Evolutionary conservation across 2,797 vertebrate genomes (phyloP), one percentile per base, ranked within the genome.

Genomic region (Simalia tracyae): DNA sequence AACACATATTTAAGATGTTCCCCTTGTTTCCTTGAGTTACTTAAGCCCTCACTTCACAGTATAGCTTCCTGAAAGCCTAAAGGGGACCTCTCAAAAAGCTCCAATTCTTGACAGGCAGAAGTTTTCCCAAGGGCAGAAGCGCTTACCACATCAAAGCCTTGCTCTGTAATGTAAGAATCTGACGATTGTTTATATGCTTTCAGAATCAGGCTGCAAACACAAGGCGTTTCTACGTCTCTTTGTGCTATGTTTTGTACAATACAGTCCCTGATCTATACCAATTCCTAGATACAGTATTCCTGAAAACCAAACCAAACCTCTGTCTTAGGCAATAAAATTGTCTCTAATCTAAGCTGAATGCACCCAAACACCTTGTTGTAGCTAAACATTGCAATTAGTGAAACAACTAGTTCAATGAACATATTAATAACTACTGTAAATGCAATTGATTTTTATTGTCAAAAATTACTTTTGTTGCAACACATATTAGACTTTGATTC

Each of bases 11-110:
- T 63, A 61, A 10, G 12, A 63, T 46, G 11, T 76, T 81, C 5
- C 24, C 1, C 84, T 63, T 89, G 28, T 68, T 50, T 85, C 81
- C 57, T 12, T 76, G 84, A 42, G 63, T 61, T 22, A 63, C 12
- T 90, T 81, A 81, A 87, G 42, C 84, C 8, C 57, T 42, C n/a
- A 89, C 14, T 56, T 84, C 50, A 61, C 85, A 92, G n/a, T 36
- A 2, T 22, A 92, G 17, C 11, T 84, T 59, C 50, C 31, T 56
- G 84, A 68, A 94, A 3, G 42, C 84, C n/a, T 61, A 72, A 81
- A 81, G 22, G 5, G 5, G 9, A 94, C 54, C 60, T 50, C 90
- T 92, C 81, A 93, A 85, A 64, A 94, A 89, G 61, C 8, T 72
- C 0, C 15, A n/a, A 15, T 26, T 87, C 84, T 81, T 42, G n/a